A percentile compares a stretch with the other conserved stretches of the same genome.
Conservation (phyloP, 2,888 invertebrate species). For the Villa cingulata region DNA sequence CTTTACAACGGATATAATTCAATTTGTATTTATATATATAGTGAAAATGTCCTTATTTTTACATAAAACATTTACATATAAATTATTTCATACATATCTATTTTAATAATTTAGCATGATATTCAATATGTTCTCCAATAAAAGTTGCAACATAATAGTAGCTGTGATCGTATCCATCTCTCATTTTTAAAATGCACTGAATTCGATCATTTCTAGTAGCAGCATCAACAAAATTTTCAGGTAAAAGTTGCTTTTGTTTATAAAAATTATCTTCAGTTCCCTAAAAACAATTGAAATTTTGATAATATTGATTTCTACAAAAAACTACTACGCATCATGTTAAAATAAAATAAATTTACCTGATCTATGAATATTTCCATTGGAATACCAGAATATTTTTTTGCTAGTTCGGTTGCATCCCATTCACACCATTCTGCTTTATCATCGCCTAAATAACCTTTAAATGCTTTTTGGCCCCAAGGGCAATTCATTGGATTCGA, state of each 20-base stretch:
- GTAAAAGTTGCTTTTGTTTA: conserved; percentile 58
- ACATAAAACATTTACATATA: too few species aligned
- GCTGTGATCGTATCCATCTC: conserved; percentile 87
- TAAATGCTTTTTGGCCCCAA: conserved; percentile 76
- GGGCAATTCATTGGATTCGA: conserved; percentile 66
- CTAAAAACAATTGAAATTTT: conserved; percentile 33
- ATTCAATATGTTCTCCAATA: conserved; percentile 81
- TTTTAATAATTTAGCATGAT: conserved; percentile 69
- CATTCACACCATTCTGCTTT: conserved; percentile 58
- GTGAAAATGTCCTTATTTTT: too few species aligned
- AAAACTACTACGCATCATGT: not conserved
- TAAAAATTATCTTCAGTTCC: conserved; percentile 74
- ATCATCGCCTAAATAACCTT: conserved; percentile 57
- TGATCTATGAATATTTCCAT: conserved; percentile 65
- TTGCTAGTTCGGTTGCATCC: conserved; percentile 72
- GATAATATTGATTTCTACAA: not conserved
- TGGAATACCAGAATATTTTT: conserved; percentile 66
- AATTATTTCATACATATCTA: not conserved
- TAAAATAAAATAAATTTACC: conserved; percentile 1
- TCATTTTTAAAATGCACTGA: conserved; percentile 52
- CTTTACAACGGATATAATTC: too few species aligned
- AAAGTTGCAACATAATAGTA: conserved; percentile 88
- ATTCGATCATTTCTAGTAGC: conserved; percentile 43
- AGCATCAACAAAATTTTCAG: conserved; percentile 58
- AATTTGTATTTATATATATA: too few species aligned